Evolutionary conservation across 2,888 invertebrate species (phyloP), one percentile per base, ranked within the genome.

Genomic region (Eutolmus rufibarbis): DNA sequence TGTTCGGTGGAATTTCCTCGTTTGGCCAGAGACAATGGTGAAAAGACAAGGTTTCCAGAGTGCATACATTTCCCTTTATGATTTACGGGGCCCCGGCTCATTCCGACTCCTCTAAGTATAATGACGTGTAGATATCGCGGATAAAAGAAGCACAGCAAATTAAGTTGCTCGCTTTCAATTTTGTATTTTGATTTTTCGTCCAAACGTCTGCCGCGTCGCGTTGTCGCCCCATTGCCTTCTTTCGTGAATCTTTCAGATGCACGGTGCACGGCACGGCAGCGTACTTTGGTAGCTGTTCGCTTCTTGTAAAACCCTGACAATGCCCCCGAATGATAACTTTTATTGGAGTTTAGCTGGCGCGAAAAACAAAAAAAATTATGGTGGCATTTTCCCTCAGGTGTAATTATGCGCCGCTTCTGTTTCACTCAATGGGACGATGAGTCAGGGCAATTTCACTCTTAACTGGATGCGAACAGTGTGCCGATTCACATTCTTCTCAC

Each of bases 91-190:
- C 43, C 43, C 43, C 85, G 19, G 43, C 74, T 85, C 85, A 74
- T 85, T 85, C 43, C 85, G 34, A 74, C 43, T 74, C 43, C 85
- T 23, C 66, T 57, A 74, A 74, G 74, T 46, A 46, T 85, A 85
- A 85, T 85, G 85, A 85, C 74, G 85, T 85, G 85, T 74, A 85
- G 85, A 85, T 85, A 85, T 74, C 74, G 74, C 19, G 46, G 74
- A 85, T 85, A 85, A 85, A 74, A 85, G 85, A 51, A 74, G 85
- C 74, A 74, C 46, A 46, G 85, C 85, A 85, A 85, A 85, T 85
- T 85, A 85, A 85, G 85, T 74, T 85, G 85, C 85, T 85, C 74
- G 85, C 85, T 85, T 85, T 74, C 74, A 85, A 85, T 85, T 85
- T 85, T 85, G 46, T 74, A 74, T 85, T 56, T 46, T 85, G 85